Percentiles rank a stretch among this genome's conserved stretches.
Evolutionary conservation across 2,888 invertebrate genomes (phyloP).

Genomic region (Malachius bipustulatus): DNA sequence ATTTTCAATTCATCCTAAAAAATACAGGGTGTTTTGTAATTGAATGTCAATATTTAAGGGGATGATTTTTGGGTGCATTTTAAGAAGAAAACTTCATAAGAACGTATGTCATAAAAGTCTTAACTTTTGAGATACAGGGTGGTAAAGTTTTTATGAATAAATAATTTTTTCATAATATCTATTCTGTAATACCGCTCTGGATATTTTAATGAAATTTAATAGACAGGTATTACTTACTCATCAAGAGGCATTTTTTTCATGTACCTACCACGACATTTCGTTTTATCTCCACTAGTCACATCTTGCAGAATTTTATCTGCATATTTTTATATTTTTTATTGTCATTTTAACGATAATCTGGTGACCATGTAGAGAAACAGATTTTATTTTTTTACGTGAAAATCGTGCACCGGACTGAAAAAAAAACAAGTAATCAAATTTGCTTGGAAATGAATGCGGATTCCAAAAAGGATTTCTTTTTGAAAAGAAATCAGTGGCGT

Average conservation of each 20-base stretch:
- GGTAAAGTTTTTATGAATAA: conserved; percentile 1
- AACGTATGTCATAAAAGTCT: conserved; percentile 1
- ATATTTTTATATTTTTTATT: background rate
- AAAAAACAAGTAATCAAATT: conserved; percentile 2
- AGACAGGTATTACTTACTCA: background rate
- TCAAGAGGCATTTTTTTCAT: conserved; percentile 1
- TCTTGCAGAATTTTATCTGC: background rate
- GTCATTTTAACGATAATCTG: background rate
- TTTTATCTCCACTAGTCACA: conserved; percentile 1
- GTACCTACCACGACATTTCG: conserved; percentile 1
- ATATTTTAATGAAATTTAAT: conserved; percentile 1
- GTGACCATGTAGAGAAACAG: conserved; percentile 6
- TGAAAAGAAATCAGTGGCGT: background rate
- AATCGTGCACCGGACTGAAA: conserved; percentile 4
- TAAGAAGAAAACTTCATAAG: conserved; percentile 1
- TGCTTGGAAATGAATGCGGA: background rate
- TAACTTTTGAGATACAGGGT: conserved; percentile 2
- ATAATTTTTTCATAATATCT: conserved; percentile 1
- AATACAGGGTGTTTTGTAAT: background rate
- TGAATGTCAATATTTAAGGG: conserved; percentile 3
- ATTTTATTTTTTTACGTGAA: conserved; percentile 5
- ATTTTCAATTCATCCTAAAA: too few relatives aligned
- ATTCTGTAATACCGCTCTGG: conserved; percentile 1
- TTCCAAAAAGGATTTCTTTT: background rate
- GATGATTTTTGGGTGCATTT: conserved; percentile 1